phyloP scores from a whole-genome alignment of 1,140 invertebrate genomes.

The Tetraneura akinire region DNA sequence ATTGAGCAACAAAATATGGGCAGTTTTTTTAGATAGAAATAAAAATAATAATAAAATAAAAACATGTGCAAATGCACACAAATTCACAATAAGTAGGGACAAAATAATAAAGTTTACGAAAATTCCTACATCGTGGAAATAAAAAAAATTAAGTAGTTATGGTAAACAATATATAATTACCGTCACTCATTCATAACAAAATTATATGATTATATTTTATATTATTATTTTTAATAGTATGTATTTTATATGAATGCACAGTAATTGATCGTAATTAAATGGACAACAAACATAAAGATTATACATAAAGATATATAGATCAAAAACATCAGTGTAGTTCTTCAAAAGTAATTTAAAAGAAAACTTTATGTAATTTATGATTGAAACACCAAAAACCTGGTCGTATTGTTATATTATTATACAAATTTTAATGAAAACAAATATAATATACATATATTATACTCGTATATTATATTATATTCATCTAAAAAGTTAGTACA shows the following conservation, averaged over 20 bases:
- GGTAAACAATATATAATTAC: neutral
- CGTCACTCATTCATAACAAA: neutral
- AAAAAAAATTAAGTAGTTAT: neutral
- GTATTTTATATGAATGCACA: neutral
- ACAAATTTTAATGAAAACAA: too few species aligned
- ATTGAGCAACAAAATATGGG: conserved; percentile 47
- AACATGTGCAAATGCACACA: too few species aligned
- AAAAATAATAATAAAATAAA: conserved; percentile 32
- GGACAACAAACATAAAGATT: neutral
- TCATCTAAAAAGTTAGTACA: too few species aligned
- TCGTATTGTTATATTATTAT: too few species aligned
- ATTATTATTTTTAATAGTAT: neutral
- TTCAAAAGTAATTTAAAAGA: neutral
- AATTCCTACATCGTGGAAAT: neutral
- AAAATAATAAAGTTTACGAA: neutral
- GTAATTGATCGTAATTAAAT: neutral
- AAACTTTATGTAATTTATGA: too few species aligned
- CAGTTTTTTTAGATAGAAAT: conserved; percentile 14
- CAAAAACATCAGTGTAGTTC: neutral
- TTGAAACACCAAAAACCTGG: too few species aligned
- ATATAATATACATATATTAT: too few species aligned
- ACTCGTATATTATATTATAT: too few species aligned
- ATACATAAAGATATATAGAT: neutral
- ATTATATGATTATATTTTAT: neutral
- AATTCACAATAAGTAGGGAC: neutral